Percentiles rank a stretch among this genome's conserved stretches.
These are phyloP conservation scores for Tetragnatha versicolor DNA, from an alignment of 1,140 invertebrate genomes.

Conservation along the genomic window DNA sequence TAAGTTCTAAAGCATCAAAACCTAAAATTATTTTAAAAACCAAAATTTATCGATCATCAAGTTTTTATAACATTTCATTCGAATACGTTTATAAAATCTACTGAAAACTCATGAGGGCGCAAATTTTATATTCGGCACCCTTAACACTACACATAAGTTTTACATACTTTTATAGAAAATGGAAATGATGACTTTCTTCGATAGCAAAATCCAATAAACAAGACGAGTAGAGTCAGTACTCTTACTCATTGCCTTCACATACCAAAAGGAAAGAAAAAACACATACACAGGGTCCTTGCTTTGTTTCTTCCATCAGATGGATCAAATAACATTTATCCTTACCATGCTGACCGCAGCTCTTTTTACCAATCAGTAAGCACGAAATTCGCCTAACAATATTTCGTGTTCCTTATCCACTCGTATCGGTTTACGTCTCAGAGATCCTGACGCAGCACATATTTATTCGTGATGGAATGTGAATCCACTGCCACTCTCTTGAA, in stretches of 20 bases:
- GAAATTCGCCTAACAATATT: constrained; percentile 43
- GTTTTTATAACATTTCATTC: too few relatives aligned
- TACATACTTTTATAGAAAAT: too few relatives aligned
- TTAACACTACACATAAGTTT: too few relatives aligned
- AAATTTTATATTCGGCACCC: too few relatives aligned
- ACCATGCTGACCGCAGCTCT: constrained; percentile 30
- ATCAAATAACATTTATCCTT: constrained; percentile 42
- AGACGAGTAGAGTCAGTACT: not conserved
- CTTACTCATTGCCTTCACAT: constrained; percentile 8
- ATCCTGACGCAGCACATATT: constrained; percentile 26
- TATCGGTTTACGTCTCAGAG: constrained; percentile 9
- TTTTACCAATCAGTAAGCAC: constrained; percentile 44
- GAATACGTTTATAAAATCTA: too few relatives aligned
- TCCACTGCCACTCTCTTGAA: constrained; percentile 5
- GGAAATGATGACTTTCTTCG: too few relatives aligned
- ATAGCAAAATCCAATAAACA: too few relatives aligned
- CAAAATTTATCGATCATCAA: too few relatives aligned
- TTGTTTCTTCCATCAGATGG: constrained; percentile 32
- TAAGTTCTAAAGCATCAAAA: too few relatives aligned
- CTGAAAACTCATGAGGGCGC: too few relatives aligned
- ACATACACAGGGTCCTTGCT: not conserved
- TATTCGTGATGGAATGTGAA: constrained; percentile 28
- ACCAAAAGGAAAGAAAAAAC: too few relatives aligned
- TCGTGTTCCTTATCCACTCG: constrained; percentile 13
- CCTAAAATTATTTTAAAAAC: too few relatives aligned